phyloP scores from a whole-genome alignment of 2,888 invertebrate genomes.

The Dyspetes luteomarginatus region DNA sequence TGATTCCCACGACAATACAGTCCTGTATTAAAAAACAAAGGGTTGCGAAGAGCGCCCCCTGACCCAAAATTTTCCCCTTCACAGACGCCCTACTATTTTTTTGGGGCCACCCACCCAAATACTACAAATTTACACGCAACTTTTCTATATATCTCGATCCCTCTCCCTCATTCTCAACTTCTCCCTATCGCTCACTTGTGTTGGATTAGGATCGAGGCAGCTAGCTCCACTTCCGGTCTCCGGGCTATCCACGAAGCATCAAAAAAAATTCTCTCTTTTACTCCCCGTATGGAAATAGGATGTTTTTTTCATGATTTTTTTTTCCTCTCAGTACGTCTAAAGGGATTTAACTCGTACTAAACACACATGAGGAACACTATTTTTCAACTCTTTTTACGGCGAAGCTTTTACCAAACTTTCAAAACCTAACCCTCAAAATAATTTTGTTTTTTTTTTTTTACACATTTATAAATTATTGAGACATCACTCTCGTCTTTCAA shows the following conservation, averaged over 20 bases:
- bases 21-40: constrained; percentile 78
- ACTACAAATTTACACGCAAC: constrained; percentile 64
- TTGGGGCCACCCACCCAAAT: constrained; percentile 55
- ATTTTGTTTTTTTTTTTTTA: neutral
- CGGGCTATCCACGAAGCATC: constrained; percentile 17
- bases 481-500: too few relatives aligned
- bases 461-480: too few relatives aligned
- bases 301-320: constrained; percentile 4
- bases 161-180: constrained; percentile 23
- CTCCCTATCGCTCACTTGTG: constrained; percentile 18
- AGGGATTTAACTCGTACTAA: neutral
- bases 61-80: constrained; percentile 22
- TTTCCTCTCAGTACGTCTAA: constrained; percentile 5
- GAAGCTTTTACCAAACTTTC: neutral
- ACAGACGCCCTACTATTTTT: neutral
- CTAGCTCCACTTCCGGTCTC: constrained; percentile 51
- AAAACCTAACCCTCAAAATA: neutral
- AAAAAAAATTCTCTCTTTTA: constrained; percentile 39
- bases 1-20: constrained; percentile 79
- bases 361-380: constrained; percentile 1
- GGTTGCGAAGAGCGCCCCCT: constrained; percentile 70
- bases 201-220: constrained; percentile 59
- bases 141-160: constrained; percentile 40
- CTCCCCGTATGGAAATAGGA: constrained; percentile 55
- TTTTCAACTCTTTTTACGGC: neutral